Percentiles rank a stretch among this genome's conserved stretches.
Evolutionary conservation across 2,113 vertebrate genomes (phyloP).

Genomic region (Theropithecus gelada): DNA sequence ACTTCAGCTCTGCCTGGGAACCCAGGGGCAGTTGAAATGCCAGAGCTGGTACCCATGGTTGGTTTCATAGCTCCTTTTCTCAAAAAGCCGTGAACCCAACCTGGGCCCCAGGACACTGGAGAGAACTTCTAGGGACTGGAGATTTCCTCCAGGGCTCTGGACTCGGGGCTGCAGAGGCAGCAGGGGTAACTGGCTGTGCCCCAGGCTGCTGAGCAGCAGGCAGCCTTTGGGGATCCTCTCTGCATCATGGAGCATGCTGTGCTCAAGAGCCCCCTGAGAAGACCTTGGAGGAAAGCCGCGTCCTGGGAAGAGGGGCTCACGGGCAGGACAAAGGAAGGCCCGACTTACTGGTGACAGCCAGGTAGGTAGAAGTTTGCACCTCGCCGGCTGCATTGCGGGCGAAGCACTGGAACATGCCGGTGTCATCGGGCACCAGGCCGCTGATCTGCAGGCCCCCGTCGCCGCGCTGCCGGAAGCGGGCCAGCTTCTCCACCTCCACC

Average conservation of each 20-base stretch:
- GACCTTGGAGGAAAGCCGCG: not conserved
- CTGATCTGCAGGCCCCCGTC: conserved; percentile 95
- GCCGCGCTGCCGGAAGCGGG: conserved; percentile 89
- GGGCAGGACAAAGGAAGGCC: not conserved
- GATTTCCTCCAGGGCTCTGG: not conserved
- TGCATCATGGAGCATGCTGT: accelerated
- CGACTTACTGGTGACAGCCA: conserved; percentile 95
- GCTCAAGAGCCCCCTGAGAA: not conserved
- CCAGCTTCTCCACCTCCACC: conserved; percentile 88
- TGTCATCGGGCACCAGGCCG: conserved; percentile 93
- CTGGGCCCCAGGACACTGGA: not conserved
- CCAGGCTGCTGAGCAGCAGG: accelerated
- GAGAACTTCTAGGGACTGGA: accelerated
- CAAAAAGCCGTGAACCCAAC: accelerated
- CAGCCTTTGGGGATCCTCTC: accelerated
- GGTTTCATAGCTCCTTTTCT: not conserved
- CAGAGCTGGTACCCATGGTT: no score
- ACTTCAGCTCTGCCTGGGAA: accelerated
- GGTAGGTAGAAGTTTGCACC: conserved; percentile 97
- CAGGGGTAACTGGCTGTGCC: accelerated
- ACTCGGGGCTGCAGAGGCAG: accelerated
- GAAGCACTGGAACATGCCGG: conserved; percentile 98
- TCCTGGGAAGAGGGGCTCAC: not conserved
- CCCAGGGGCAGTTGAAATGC: no score
- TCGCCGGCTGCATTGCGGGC: conserved; percentile 93